Conservation (phyloP, 1,140 invertebrate species). For the Drosophila simulans region DNA sequence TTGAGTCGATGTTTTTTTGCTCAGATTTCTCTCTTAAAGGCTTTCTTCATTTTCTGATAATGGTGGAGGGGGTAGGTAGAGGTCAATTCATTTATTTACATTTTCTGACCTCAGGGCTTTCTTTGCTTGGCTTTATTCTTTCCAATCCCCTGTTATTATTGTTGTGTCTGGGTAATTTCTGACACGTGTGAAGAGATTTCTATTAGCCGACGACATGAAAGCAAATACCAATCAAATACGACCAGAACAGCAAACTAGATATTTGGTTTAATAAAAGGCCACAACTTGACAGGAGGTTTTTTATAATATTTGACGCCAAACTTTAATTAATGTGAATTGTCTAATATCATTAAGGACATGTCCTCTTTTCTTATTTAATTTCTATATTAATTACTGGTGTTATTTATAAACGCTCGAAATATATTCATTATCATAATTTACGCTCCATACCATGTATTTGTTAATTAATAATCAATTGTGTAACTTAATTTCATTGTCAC, state of each 20-base stretch:
- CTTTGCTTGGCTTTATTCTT: constrained; percentile 7
- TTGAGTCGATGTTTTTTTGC: constrained; percentile 25
- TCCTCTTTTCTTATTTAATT: no score
- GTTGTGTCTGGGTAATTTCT: constrained; percentile 53
- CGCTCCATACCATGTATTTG: constrained; percentile 2
- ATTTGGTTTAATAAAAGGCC: no score
- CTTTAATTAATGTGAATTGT: neutral
- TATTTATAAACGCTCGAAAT: neutral
- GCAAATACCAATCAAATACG: constrained; percentile 8
- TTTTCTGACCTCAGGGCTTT: constrained; percentile 61
- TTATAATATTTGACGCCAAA: no score
- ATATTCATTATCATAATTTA: neutral
- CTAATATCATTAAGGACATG: no score
- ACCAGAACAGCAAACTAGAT: neutral
- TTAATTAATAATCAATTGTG: constrained; percentile 1
- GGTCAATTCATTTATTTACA: constrained; percentile 67
- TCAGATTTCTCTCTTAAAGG: constrained; percentile 32
- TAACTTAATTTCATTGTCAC: neutral
- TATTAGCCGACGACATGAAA: constrained; percentile 47
- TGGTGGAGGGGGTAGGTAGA: constrained; percentile 11
- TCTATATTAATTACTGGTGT: no score
- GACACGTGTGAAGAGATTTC: constrained; percentile 68
- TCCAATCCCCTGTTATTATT: constrained; percentile 4
- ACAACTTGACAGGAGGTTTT: no score
- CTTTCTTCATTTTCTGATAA: neutral